phyloP scores from a whole-genome alignment of 2,797 vertebrate genomes.

The Morelia viridis region DNA sequence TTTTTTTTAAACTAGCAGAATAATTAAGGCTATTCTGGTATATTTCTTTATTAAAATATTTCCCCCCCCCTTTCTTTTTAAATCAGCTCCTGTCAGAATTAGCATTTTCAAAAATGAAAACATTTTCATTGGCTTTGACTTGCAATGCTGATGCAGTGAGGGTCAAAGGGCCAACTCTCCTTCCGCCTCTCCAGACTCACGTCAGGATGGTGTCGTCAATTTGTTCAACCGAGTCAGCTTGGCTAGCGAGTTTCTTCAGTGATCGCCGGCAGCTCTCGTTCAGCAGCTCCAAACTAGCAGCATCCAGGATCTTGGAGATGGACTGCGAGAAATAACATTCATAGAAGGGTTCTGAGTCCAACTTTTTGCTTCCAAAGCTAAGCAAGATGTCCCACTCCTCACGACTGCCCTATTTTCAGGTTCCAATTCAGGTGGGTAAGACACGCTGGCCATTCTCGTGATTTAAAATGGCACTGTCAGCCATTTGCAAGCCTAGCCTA shows the following conservation, averaged over 20 bases:
- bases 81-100: conserved; percentile 70
- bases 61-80: conserved; percentile 58
- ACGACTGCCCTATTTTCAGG: no score
- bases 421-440: background rate
- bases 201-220: conserved; percentile 97
- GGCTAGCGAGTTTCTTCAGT: conserved; percentile 88
- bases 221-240: conserved; percentile 89
- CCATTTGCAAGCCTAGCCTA: background rate
- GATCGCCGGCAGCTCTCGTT: conserved; percentile 89
- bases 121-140: conserved; percentile 65
- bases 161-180: conserved; percentile 35
- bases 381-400: no score
- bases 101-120: conserved; percentile 83
- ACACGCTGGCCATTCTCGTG: background rate
- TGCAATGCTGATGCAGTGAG: conserved; percentile 56
- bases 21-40: conserved; percentile 80
- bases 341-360: background rate
- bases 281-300: conserved; percentile 90
- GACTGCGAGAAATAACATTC: conserved; percentile 70
- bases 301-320: conserved; percentile 88
- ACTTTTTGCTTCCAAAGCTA: background rate
- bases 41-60: conserved; percentile 75
- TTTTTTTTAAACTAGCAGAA: conserved; percentile 59
- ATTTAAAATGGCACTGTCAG: no score
- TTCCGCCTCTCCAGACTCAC: conserved; percentile 72